Conservation (phyloP, 2,888 invertebrate genomes). For the Chironomus riparius region DNA sequence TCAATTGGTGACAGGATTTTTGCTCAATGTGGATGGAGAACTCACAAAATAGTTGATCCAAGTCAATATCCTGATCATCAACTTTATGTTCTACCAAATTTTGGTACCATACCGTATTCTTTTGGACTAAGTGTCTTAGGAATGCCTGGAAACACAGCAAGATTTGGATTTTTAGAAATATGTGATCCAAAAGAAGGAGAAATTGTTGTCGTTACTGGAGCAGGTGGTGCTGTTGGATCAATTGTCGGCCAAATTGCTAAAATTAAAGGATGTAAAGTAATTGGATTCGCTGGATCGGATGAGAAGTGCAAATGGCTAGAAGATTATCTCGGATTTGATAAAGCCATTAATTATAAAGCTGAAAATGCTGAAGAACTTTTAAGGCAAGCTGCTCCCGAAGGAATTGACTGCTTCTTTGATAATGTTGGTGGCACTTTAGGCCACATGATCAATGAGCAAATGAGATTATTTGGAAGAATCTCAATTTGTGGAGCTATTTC, state of each 20-base stretch:
- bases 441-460: slow-evolving; percentile 51
- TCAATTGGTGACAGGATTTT: slow-evolving; percentile 57
- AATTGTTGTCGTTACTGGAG: slow-evolving; percentile 58
- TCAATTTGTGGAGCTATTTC: slow-evolving; percentile 63
- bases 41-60: slow-evolving; percentile 44
- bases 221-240: slow-evolving; percentile 49
- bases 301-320: slow-evolving; percentile 59
- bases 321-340: slow-evolving; percentile 55
- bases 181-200: slow-evolving; percentile 60
- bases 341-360: slow-evolving; percentile 63
- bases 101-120: slow-evolving; percentile 51
- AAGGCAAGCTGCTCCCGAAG: slow-evolving; percentile 54
- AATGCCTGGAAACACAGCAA: slow-evolving; percentile 63
- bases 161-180: slow-evolving; percentile 58
- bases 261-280: slow-evolving; percentile 57
- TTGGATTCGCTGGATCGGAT: slow-evolving; percentile 61
- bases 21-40: slow-evolving; percentile 59
- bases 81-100: slow-evolving; percentile 46
- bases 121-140: slow-evolving; percentile 56
- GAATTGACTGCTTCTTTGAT: slow-evolving; percentile 66
- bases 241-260: slow-evolving; percentile 71
- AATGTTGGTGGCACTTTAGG: slow-evolving; percentile 63
- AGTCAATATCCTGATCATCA: slow-evolving; percentile 33
- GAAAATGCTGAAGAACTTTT: slow-evolving; percentile 47
- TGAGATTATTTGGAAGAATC: slow-evolving; percentile 57